Evolutionary conservation across 1,140 invertebrate species (phyloP).

Genomic region (Phortica variegata): DNA sequence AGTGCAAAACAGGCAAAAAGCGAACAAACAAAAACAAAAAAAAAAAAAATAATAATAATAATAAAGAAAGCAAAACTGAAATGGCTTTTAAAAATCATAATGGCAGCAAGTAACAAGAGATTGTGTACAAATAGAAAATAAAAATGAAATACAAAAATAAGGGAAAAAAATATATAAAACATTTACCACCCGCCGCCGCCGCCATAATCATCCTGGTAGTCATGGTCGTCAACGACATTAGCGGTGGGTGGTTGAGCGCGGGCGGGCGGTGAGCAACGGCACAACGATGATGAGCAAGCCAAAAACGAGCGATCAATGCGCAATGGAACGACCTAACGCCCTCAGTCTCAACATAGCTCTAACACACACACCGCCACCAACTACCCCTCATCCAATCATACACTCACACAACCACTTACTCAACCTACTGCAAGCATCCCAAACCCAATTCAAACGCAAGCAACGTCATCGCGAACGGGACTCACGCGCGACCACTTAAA

Average conservation of each 20-base stretch:
- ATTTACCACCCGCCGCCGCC: slow-evolving; percentile 6
- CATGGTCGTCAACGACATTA: slow-evolving; percentile 8
- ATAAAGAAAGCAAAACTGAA: slow-evolving; percentile 22
- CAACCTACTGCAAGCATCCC: no score
- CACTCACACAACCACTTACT: no score
- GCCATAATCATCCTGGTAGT: neutral
- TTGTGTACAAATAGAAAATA: slow-evolving; percentile 48
- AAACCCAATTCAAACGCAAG: no score
- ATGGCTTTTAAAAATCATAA: slow-evolving; percentile 58
- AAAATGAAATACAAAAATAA: slow-evolving; percentile 26
- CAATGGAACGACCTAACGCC: slow-evolving; percentile 24
- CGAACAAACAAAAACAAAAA: slow-evolving; percentile 15
- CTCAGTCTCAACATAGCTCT: slow-evolving; percentile 39
- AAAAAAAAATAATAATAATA: slow-evolving; percentile 12
- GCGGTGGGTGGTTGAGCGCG: slow-evolving; percentile 17
- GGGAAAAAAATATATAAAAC: slow-evolving; percentile 20
- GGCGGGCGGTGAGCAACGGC: slow-evolving; percentile 3
- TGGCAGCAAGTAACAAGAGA: slow-evolving; percentile 57
- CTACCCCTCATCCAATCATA: neutral
- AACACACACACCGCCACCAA: slow-evolving; percentile 6
- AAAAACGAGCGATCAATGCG: no score
- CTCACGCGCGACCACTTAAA: slow-evolving; percentile 54
- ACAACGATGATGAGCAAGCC: no score
- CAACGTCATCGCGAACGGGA: slow-evolving; percentile 24
- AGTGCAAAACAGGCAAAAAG: slow-evolving; percentile 9